Base-by-base conservation (phyloP, 2,888 invertebrate species). In the Cerastis rubricosa region DNA sequence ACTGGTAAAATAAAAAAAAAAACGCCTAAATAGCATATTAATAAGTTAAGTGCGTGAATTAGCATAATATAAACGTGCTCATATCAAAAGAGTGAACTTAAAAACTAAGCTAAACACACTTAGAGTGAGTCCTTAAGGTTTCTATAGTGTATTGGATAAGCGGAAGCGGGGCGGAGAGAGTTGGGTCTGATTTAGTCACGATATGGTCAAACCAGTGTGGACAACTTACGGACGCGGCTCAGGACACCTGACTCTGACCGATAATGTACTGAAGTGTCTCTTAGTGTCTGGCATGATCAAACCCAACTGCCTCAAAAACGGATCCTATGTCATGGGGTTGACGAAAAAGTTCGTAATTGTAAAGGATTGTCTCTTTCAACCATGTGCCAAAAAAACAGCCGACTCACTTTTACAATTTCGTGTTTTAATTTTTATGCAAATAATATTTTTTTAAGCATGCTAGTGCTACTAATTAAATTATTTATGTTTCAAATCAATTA, bases 61-160 rank as follows among this genome's bases (percentile, higher is more conserved):
- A 91, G 84, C 89, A 87, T 91, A 89, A 89, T 87, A 90, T 83
- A 87, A 87, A 87, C 87, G 88, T 89, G 88, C 88, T 90, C 83
- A 85, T 91, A 89, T 92, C 91, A 90, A 91, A 91, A 89, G 91
- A 85, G 85, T 87, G 88, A 89, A 91, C 90, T 92, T 91, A 90
- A 92, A 90, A 92, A 91, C 92, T 92, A 90, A 91, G 89, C 90
- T 90, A 89, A 91, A 91, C 89, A 89, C 83, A 90, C 90, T 92
- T 90, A 91, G 85, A 91, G 90, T 88, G 88, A 92, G 91, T 92
- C 90, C 89, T 92, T 89, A 90, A 89, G 87, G 84, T 80, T 69
- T 72, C 14, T 17, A 49, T 64, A 85, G 82, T 7, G 4, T 54
- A 78, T 79, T 76, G 8, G 22, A 87, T 11, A 65, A 75, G 85